Evolutionary conservation across 2,888 invertebrate species (phyloP).

Genomic region (Rugalucina vietnamica): DNA sequence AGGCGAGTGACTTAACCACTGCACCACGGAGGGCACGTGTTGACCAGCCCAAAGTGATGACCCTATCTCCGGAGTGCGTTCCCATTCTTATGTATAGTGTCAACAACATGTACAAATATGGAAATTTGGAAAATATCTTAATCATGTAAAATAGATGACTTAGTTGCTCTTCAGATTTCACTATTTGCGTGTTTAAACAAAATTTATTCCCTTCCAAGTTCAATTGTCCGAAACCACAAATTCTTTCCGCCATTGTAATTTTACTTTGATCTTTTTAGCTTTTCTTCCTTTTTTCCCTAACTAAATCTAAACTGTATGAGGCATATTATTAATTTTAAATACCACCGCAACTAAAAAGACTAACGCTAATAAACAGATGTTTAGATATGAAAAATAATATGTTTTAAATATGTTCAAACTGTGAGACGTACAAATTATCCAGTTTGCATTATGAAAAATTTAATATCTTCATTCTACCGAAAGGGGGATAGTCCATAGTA

Average conservation of each 20-base stretch:
- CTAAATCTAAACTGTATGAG: neutral
- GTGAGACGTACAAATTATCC: neutral
- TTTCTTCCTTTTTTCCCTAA: neutral
- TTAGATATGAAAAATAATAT: slow-evolving; percentile 6
- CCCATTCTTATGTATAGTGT: neutral
- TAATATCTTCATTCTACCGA: neutral
- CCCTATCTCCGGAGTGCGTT: neutral
- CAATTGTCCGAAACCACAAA: neutral
- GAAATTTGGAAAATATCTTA: neutral
- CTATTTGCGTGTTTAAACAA: slow-evolving; percentile 1
- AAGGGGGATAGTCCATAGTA: neutral
- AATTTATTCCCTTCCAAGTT: neutral
- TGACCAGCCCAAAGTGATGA: too few species aligned
- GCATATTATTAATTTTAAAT: slow-evolving; percentile 9
- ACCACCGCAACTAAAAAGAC: neutral
- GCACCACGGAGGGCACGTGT: too few species aligned
- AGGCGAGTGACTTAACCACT: too few species aligned
- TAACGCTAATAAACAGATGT: neutral
- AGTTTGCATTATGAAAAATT: neutral
- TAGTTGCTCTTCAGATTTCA: neutral
- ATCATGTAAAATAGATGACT: neutral
- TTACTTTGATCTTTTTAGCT: neutral
- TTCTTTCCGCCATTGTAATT: neutral
- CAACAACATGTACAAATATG: neutral
- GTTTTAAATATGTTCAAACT: neutral